Percentiles rank a stretch among this genome's conserved stretches.
phyloP scores from a whole-genome alignment of 2,113 vertebrate species.

The Setophaga petechia region DNA sequence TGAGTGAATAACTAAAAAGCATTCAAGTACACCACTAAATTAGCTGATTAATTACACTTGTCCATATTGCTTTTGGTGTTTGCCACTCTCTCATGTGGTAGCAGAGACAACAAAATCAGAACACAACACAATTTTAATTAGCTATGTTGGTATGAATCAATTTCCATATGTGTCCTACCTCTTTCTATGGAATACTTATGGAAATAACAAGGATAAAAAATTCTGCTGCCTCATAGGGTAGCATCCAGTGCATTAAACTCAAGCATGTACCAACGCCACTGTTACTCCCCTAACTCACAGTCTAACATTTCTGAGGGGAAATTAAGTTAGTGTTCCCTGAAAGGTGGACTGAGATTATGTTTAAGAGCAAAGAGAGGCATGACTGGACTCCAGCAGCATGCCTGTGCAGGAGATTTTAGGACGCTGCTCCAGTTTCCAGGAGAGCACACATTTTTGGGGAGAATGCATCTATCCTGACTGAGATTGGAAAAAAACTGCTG shows the following conservation, averaged over 20 bases:
- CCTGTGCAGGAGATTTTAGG: not conserved
- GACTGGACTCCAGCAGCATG: accelerated
- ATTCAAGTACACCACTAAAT: not conserved
- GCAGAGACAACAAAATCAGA: not conserved
- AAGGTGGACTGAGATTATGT: not conserved
- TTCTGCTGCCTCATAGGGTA: not conserved
- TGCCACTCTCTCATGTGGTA: not conserved
- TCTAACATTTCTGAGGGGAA: not conserved
- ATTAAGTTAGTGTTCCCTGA: not conserved
- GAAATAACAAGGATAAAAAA: not conserved
- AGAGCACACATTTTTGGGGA: not conserved
- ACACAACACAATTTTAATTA: not conserved
- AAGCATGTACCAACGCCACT: accelerated
- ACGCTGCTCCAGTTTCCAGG: accelerated
- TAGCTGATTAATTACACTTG: not conserved
- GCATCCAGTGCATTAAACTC: not conserved
- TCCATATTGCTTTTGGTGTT: not conserved
- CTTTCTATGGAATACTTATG: not conserved
- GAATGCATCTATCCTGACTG: not conserved
- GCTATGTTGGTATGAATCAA: not conserved
- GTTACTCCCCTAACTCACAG: accelerated
- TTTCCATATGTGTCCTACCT: not conserved
- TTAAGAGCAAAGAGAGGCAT: not conserved
- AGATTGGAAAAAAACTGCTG: not conserved
- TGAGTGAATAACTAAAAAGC: not conserved